Percentiles rank a stretch among this genome's conserved stretches.
Conservation (phyloP, 2,888 invertebrate genomes). For the Buathra laborator region DNA sequence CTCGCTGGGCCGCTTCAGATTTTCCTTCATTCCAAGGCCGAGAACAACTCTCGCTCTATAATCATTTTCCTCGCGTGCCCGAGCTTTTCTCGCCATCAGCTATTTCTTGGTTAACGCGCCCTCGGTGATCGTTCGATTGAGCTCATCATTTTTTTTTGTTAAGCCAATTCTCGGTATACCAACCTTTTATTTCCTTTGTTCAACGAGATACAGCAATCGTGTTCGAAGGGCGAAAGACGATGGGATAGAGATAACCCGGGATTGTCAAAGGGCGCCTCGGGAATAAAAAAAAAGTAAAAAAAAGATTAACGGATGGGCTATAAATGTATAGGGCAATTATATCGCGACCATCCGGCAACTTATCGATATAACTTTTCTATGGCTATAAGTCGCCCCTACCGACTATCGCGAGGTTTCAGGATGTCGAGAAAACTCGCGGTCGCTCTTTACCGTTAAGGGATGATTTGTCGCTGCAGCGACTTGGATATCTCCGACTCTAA, state of each 20-base stretch:
- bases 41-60: constrained; percentile 1
- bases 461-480: not conserved
- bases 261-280: constrained; percentile 23
- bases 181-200: not conserved
- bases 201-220: not conserved
- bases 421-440: not conserved
- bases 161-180: constrained; percentile 24
- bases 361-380: not conserved
- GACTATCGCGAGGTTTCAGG: not conserved
- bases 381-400: not conserved
- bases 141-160: constrained; percentile 52
- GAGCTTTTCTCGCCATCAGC: constrained; percentile 9
- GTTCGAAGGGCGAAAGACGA: not conserved
- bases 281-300: not conserved
- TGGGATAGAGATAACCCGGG: not conserved
- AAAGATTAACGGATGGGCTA: constrained; percentile 15
- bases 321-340: not conserved
- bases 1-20: not conserved
- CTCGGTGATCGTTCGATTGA: constrained; percentile 58
- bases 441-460: not conserved
- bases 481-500: not conserved
- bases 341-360: not conserved
- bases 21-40: constrained; percentile 59
- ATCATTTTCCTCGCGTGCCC: constrained; percentile 1
- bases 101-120: constrained; percentile 40